Evolutionary conservation across 2,888 invertebrate species (phyloP), one percentile per base, ranked within the genome.

Genomic region (Arrhopalites spinosus): DNA sequence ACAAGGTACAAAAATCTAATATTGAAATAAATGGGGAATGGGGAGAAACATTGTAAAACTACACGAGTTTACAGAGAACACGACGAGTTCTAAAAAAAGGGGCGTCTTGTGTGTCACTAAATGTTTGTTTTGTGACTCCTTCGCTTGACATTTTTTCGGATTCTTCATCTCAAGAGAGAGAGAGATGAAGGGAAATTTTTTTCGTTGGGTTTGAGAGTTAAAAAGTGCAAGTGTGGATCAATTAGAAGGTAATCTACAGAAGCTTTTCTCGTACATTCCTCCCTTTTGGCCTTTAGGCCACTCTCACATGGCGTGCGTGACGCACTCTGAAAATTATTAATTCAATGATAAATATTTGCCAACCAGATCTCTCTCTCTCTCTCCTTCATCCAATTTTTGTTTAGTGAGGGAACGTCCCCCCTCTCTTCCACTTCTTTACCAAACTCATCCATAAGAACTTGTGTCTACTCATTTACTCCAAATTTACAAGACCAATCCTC

Each of bases 211-310:
- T n/a, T n/a, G n/a, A n/a, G n/a, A n/a, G n/a, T n/a, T n/a, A n/a
- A n/a, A 36, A 11, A 36, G 36, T 36, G 11, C 36, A 36, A 36
- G 5, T 7, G 36, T 36, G n/a, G 50, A n/a, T 3, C 63, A 63
- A 63, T 63, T 63, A 63, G 63, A 63, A 63, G 63, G 29, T 63
- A 63, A 63, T 63, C 63, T 63, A 63, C 11, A 63, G 29, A 30
- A 27, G 63, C 63, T 63, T 63, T 63, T 63, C 63, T 63, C 63
- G 5, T 27, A 13, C 63, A 29, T 25, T 11, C 50, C 29, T 30
- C 29, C 63, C 30, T 29, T 15, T 27, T 63, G 27, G 8, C 15
- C 45, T 45, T 15, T 50, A 50, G 15, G 50, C 50, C 36, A 36
- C 36, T 36, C 36, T 36, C 36, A 36, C 36, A 3, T 11, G n/a